These are phyloP conservation scores for Thymelicus lineola DNA, from an alignment of 2,888 invertebrate species.

Conservation along the genomic window DNA sequence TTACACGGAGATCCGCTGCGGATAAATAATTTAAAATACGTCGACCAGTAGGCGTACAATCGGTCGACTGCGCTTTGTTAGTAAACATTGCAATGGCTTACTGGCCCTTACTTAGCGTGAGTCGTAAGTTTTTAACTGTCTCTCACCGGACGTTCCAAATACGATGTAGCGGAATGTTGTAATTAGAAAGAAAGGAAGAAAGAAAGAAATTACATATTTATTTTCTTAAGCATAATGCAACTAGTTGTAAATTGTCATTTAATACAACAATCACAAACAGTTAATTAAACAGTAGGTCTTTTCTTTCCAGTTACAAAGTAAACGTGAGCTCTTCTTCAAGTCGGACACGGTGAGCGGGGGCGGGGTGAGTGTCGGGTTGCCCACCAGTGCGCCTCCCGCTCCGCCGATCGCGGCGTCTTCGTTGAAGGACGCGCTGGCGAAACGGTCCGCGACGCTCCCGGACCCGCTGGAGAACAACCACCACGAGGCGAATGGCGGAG, in stretches of 20 bases:
- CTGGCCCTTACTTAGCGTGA: background rate
- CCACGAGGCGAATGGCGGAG: slow-evolving; percentile 78
- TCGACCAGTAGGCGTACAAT: slow-evolving; percentile 2
- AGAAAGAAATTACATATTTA: too few relatives aligned
- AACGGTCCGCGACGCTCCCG: slow-evolving; percentile 76
- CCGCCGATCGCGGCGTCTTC: slow-evolving; percentile 77
- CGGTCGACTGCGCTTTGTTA: slow-evolving; percentile 20
- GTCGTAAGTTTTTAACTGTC: slow-evolving; percentile 14
- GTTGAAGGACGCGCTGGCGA: slow-evolving; percentile 80
- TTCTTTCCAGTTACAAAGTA: slow-evolving; percentile 89
- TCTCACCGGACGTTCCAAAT: slow-evolving; percentile 4
- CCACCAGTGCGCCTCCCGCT: slow-evolving; percentile 74
- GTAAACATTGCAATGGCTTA: slow-evolving; percentile 21
- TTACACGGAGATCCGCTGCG: slow-evolving; percentile 10
- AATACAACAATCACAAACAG: too few relatives aligned
- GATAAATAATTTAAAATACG: slow-evolving; percentile 22
- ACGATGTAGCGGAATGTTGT: slow-evolving; percentile 5
- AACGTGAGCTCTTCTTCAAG: slow-evolving; percentile 95
- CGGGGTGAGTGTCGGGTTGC: slow-evolving; percentile 76
- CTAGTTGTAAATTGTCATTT: too few relatives aligned
- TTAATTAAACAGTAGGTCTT: slow-evolving; percentile 20
- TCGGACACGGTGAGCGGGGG: slow-evolving; percentile 85
- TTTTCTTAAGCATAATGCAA: too few relatives aligned
- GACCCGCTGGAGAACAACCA: slow-evolving; percentile 78
- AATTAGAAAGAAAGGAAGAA: too few relatives aligned